Conservation (phyloP, 2,113 vertebrate genomes). For the Psittacula cyanocephala region DNA sequence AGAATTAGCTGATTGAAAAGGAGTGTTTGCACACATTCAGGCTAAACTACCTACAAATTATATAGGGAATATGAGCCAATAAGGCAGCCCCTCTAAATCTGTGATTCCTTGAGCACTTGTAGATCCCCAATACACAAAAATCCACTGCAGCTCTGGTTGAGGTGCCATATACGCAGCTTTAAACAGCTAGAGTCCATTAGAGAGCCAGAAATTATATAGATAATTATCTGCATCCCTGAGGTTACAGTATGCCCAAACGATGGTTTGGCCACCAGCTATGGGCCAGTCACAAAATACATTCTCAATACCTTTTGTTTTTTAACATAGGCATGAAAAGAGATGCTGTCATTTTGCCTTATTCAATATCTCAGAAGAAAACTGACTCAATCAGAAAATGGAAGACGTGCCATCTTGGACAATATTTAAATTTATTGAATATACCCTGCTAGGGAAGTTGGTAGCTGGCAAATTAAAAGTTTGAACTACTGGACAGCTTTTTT, state of each 20-base stretch:
- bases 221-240: not conserved
- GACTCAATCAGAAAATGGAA: not conserved
- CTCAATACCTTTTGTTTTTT: not conserved
- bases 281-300: not conserved
- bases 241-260: not conserved
- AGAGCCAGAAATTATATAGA: not conserved
- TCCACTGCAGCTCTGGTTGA: not conserved
- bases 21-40: not conserved
- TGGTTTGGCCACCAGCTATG: not conserved
- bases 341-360: not conserved
- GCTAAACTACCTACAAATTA: not conserved
- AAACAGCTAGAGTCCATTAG: not conserved
- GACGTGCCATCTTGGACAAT: accelerated
- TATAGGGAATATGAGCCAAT: not conserved
- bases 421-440: not conserved
- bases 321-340: not conserved
- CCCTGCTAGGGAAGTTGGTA: not conserved
- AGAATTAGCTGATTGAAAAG: not conserved
- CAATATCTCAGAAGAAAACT: not conserved
- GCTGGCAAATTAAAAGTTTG: not conserved
- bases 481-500: not conserved
- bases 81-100: not conserved
- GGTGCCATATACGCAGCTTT: accelerated
- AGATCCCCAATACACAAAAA: not conserved
- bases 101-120: not conserved